Percentiles rank a stretch among this genome's conserved stretches.
Conservation (phyloP, 2,113 vertebrate species). For the Syrmaticus mikado region DNA sequence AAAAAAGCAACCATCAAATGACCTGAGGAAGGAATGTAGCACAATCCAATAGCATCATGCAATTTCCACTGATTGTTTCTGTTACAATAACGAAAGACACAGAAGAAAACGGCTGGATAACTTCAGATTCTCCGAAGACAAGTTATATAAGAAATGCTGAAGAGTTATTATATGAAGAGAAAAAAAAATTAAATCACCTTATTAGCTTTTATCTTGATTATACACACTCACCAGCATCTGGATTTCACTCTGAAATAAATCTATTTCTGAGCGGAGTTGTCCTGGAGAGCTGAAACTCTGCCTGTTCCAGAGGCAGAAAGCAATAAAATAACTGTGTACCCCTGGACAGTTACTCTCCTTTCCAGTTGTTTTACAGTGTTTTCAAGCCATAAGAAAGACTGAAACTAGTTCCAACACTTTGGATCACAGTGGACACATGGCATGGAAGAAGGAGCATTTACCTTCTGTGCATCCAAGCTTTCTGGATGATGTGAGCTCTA, state of each 20-base stretch:
- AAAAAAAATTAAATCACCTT: not conserved
- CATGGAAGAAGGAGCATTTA: not conserved
- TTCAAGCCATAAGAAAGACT: not conserved
- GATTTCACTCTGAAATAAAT: not conserved
- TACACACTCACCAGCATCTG: not conserved
- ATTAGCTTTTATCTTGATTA: conserved; percentile 19
- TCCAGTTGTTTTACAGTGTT: not conserved
- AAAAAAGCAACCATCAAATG: conserved; percentile 31
- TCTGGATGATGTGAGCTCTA: not conserved
- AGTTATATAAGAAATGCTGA: conserved; percentile 39
- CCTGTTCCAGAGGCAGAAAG: not conserved
- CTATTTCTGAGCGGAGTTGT: not conserved
- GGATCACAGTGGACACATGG: fast-evolving
- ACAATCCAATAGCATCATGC: conserved; percentile 50
- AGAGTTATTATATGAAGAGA: not conserved
- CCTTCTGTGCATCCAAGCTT: not conserved
- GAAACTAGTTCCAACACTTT: not conserved
- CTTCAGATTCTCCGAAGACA: conserved; percentile 33
- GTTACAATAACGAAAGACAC: conserved; percentile 46
- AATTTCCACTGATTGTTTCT: conserved; percentile 72
- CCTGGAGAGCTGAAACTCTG: not conserved
- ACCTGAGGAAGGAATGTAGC: conserved; percentile 63
- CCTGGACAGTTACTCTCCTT: not conserved
- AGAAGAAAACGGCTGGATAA: not conserved
- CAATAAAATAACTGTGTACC: not conserved